Conservation (phyloP, 2,113 vertebrate genomes). For the Actenoides lindsayi region DNA sequence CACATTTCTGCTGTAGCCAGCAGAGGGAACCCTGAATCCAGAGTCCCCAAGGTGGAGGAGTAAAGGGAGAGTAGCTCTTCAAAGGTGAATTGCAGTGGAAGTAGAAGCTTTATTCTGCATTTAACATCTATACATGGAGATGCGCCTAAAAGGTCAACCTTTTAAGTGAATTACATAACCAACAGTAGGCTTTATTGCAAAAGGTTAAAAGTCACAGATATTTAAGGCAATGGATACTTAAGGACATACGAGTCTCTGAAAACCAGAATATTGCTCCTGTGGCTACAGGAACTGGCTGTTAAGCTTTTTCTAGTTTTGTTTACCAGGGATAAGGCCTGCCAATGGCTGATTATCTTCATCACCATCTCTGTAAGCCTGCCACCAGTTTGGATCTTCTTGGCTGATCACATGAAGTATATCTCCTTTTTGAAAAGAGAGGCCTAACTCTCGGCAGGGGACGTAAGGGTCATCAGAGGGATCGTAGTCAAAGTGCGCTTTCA, state of each 20-base stretch:
- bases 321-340: constrained; percentile 95
- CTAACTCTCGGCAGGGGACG: constrained; percentile 92
- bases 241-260: neutral
- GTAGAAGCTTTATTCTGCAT: neutral
- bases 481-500: constrained; percentile 94
- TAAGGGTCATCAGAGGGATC: constrained; percentile 96
- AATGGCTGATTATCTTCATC: constrained; percentile 94
- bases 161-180: neutral
- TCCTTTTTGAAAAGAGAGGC: constrained; percentile 93
- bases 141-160: neutral
- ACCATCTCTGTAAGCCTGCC: constrained; percentile 96
- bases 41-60: neutral
- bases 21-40: constrained; percentile 43
- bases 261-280: neutral
- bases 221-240: neutral
- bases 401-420: constrained; percentile 97
- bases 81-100: neutral
- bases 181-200: neutral
- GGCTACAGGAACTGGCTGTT: neutral
- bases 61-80: neutral
- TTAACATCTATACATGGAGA: neutral
- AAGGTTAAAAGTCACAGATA: neutral
- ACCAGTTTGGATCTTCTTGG: constrained; percentile 97
- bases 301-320: neutral
- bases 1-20: neutral